These are phyloP conservation scores for Acinonyx jubatus DNA, from an alignment of 2,113 vertebrate species.

Conservation along the genomic window DNA sequence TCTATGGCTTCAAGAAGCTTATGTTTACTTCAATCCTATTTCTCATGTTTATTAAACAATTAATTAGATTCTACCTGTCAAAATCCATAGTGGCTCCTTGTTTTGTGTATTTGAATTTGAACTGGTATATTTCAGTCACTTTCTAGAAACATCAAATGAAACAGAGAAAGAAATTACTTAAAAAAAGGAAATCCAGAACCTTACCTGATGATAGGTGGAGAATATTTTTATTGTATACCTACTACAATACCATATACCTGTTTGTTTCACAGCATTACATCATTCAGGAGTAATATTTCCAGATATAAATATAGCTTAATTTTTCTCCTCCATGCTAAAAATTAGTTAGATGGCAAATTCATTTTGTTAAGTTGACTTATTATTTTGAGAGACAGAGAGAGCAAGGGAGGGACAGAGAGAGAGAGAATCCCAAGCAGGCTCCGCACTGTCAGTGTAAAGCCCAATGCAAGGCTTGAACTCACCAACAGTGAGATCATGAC, in stretches of 20 bases:
- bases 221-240: not conserved
- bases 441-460: too few species aligned
- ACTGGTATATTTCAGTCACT: conserved; percentile 96
- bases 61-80: conserved; percentile 86
- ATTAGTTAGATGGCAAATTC: not conserved
- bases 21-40: conserved; percentile 4
- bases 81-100: conserved; percentile 90
- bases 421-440: too few species aligned
- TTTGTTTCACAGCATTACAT: conserved; percentile 15
- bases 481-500: too few species aligned
- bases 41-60: conserved; percentile 53
- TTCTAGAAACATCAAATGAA: conserved; percentile 84
- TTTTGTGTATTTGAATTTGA: conserved; percentile 92
- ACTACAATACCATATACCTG: not conserved
- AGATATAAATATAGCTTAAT: conserved; percentile 15
- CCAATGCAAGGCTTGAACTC: too few species aligned
- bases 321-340: conserved; percentile 19
- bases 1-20: not conserved
- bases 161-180: conserved; percentile 57
- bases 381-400: too few species aligned
- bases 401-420: too few species aligned
- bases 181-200: not conserved
- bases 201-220: conserved; percentile 3
- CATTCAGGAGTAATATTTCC: conserved; percentile 38
- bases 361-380: too few species aligned